phyloP scores from a whole-genome alignment of 2,113 vertebrate species.

The Pelecanoides urinatrix region DNA sequence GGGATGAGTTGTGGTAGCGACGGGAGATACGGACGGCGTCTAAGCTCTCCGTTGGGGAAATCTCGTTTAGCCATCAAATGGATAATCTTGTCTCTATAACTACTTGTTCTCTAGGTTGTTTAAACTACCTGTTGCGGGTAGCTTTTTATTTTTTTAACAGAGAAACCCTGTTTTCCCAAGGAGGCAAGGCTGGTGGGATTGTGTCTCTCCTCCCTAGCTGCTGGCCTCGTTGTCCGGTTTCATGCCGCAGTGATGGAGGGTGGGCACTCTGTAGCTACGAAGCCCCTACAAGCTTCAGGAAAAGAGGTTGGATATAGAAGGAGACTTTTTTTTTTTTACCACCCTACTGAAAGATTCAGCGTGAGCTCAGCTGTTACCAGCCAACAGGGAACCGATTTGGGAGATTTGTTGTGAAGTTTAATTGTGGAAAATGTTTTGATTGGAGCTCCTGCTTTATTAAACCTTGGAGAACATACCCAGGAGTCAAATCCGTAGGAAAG shows the following conservation, averaged over 20 bases:
- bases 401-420: not conserved
- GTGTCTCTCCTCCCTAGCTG: not conserved
- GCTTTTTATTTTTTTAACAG: not conserved
- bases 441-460: not conserved
- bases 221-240: not conserved
- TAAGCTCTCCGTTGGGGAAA: not conserved
- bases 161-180: not conserved
- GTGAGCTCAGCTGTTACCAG: not conserved
- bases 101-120: not conserved
- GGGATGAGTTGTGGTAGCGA: not conserved
- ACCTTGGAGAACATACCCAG: not conserved
- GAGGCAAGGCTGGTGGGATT: not conserved
- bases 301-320: not conserved
- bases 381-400: fast-evolving
- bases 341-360: not conserved
- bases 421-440: not conserved
- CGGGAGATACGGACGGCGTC: fast-evolving
- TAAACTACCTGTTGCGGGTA: too few relatives aligned
- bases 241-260: not conserved
- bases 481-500: not conserved
- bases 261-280: not conserved
- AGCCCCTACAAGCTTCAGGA: not conserved
- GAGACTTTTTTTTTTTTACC: not conserved
- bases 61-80: not conserved
- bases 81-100: not conserved